Evolutionary conservation across 2,113 vertebrate species (phyloP).

Genomic region (Paramisgurnus dabryanus): DNA sequence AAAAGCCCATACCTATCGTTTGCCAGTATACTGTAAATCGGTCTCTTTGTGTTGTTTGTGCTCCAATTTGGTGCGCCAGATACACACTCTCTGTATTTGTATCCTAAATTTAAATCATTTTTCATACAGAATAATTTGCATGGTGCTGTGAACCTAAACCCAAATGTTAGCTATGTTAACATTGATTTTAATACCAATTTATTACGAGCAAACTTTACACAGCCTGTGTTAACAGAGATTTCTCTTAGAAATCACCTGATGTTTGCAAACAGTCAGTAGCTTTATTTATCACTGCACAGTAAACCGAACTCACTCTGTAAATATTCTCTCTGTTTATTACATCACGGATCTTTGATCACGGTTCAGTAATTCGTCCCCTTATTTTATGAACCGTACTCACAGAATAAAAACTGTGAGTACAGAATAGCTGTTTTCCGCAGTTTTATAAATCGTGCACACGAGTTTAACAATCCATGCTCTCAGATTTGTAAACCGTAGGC

Average conservation of each 20-base stretch:
- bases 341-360: no score
- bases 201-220: neutral
- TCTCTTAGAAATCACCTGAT: neutral
- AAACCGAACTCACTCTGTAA: conserved; percentile 5
- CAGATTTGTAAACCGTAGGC: no score
- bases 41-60: neutral
- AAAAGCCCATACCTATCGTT: no score
- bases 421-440: no score
- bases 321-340: neutral
- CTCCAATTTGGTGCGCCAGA: neutral
- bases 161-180: conserved; percentile 3
- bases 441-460: no score
- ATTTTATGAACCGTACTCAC: no score
- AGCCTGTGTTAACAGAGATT: neutral
- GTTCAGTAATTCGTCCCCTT: no score
- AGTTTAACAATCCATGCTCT: no score
- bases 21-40: neutral
- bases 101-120: neutral
- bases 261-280: neutral
- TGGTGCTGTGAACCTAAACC: neutral
- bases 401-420: no score
- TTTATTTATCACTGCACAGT: conserved; percentile 10
- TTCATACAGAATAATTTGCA: neutral
- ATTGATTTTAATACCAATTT: neutral
- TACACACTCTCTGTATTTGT: neutral